Percentiles rank a stretch among this genome's conserved stretches.
phyloP scores from a whole-genome alignment of 2,113 vertebrate species.

The Entomyzon cyanotis region DNA sequence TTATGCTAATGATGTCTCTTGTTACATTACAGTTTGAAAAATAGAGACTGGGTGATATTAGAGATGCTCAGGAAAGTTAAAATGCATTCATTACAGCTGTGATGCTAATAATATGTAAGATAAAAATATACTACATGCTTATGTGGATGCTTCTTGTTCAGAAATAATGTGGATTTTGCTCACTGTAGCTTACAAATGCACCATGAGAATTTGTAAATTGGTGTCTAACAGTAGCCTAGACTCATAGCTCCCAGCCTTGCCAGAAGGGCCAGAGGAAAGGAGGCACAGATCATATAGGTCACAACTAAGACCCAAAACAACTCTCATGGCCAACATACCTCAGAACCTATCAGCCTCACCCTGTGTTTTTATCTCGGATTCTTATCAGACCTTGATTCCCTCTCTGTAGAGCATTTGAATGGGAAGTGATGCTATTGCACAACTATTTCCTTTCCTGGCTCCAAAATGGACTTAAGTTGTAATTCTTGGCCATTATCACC shows the following conservation, averaged over 20 bases:
- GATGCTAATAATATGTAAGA: neutral
- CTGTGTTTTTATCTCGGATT: neutral
- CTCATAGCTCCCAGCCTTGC: neutral
- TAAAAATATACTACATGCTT: neutral
- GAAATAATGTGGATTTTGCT: neutral
- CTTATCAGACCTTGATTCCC: neutral
- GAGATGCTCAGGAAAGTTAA: neutral
- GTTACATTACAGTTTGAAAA: neutral
- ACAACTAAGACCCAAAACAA: neutral
- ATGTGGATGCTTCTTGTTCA: neutral
- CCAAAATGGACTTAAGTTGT: constrained; percentile 9
- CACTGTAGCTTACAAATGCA: neutral
- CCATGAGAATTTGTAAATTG: neutral
- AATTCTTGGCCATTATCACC: constrained; percentile 39
- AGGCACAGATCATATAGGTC: neutral
- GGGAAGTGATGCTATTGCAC: constrained; percentile 34
- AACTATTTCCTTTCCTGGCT: constrained; percentile 47
- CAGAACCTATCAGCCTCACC: neutral
- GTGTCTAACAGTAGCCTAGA: neutral
- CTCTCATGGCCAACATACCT: neutral
- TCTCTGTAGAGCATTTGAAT: neutral
- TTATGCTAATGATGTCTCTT: neutral
- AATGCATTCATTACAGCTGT: neutral
- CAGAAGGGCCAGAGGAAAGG: neutral
- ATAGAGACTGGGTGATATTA: neutral